Base-by-base conservation (phyloP, 2,797 vertebrate species). In the Bovichtus variegatus region DNA sequence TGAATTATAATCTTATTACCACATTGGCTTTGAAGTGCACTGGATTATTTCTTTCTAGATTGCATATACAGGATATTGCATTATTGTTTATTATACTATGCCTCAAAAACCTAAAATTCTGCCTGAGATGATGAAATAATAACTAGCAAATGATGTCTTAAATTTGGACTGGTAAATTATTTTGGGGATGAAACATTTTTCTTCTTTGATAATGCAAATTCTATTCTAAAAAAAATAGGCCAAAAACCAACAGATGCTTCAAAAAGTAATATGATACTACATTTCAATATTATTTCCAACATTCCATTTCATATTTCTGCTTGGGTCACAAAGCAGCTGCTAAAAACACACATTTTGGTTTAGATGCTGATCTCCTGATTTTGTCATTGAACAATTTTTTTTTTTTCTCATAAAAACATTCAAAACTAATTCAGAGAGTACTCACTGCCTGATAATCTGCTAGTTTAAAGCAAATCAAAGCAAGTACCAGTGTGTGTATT, bases 1-100 rank as follows among this genome's bases (percentile, higher is more conserved):
- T 16, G 75, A 59, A 46, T 44, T 57, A 38, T 70, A 25, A 74
- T 62, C 4, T 4, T 44, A 83, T 80, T 69, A 69, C 15, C 25
- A 63, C 19, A 51, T 54, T 60, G 9, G 25, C 10, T 38, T 9
- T 75, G 2, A 9, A 34, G 1, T 55, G 49, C 18, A 61, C 16
- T 69, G n/a, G 11, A 23, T 47, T 43, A 36, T 53, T 71, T 10
- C 29, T 61, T 58, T 73, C 8, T 68, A 15, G 21, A 19, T 53
- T 47, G 1, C 36, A n/a, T 31, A 9, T 16, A 9, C 5, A 54
- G 9, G 34, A 5, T 18, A 54, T 46, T 57, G 0, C 11, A 27
- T 44, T 51, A 15, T 53, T 58, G 11, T 59, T 38, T 53, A 0
- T 29, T 6, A 21, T 34, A 38, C 10, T 9, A 21, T 51, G 18